These are phyloP conservation scores for Myoxocephalus aenaeus DNA, from an alignment of 2,797 vertebrate species.

Conservation along the genomic window DNA sequence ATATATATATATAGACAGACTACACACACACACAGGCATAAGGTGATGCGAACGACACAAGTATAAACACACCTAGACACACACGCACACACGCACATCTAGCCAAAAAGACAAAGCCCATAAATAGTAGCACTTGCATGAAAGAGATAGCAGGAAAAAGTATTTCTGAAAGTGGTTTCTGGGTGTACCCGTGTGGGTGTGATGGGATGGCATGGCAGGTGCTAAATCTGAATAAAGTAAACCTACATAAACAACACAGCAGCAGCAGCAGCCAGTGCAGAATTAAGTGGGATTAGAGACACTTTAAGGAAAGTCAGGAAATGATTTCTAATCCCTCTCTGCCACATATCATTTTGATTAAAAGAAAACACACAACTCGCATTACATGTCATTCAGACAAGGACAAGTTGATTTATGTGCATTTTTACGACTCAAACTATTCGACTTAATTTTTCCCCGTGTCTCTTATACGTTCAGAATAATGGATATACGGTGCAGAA, in stretches of 20 bases:
- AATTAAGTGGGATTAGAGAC: constrained; percentile 70
- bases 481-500: constrained; percentile 25
- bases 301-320: constrained; percentile 59
- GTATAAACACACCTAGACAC: not conserved
- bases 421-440: constrained; percentile 24
- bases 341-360: constrained; percentile 50
- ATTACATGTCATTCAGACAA: constrained; percentile 39
- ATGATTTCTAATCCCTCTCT: constrained; percentile 53
- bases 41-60: constrained; percentile 16
- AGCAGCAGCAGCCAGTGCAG: constrained; percentile 41
- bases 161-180: constrained; percentile 65
- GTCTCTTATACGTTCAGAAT: constrained; percentile 21
- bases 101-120: constrained; percentile 62
- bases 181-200: constrained; percentile 65
- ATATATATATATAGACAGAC: constrained; percentile 1
- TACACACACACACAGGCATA: constrained; percentile 30
- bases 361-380: constrained; percentile 19
- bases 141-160: constrained; percentile 59
- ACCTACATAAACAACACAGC: constrained; percentile 60
- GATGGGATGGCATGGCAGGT: constrained; percentile 63
- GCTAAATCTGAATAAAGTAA: constrained; percentile 64
- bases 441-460: constrained; percentile 16
- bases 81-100: constrained; percentile 3
- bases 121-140: constrained; percentile 70
- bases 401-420: not conserved